Base-by-base conservation (phyloP, 2,888 invertebrate species). In the Tachina lurida region DNA sequence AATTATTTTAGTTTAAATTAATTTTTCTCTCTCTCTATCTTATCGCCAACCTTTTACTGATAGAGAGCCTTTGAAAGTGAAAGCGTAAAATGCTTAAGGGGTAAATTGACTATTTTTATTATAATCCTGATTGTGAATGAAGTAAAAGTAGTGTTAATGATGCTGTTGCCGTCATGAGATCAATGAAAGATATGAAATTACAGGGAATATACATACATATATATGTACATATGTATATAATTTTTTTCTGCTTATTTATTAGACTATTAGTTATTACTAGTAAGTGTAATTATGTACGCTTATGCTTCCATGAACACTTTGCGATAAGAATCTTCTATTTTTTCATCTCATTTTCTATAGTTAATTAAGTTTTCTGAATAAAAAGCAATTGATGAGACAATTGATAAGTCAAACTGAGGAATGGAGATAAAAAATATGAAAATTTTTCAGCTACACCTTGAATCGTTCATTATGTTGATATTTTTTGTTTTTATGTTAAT, bases 1-100 rank as follows among this genome's bases (percentile, higher is more conserved):
- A 70, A 74, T 74, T 39, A 63, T 76, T 82, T 76, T 22, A 62
- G 62, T 75, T 81, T 47, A 63, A 73, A 73, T 22, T 73, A 62
- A 62, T 39, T 49, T 80, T 52, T 58, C 71, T 56, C 52, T 22
- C 17, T 45, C 43, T 54, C 10, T 41, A 1, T 22, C 41, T 22
- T n/a, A 56, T 49, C 19, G 31, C 5, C 31, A 7, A 31, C 31
- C 7, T 31, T 43, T n/a, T 4, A 54, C 1, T 67, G 15, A 4
- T 60, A 31, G 31, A 22, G 0, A 41, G 10, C 22, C 15, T 49
- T 70, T 60, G 10, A 62, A 68, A n/a, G n/a, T 19, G 41, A 68
- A 60, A 12, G 2, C 31, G 10, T 43, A 7, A n/a, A 47, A 56
- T 58, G 49, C 19, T 70, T 73, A 39, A 67, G 45, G 60, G 62